Conservation (phyloP, 2,888 invertebrate genomes). For the Cepaea hortensis region DNA sequence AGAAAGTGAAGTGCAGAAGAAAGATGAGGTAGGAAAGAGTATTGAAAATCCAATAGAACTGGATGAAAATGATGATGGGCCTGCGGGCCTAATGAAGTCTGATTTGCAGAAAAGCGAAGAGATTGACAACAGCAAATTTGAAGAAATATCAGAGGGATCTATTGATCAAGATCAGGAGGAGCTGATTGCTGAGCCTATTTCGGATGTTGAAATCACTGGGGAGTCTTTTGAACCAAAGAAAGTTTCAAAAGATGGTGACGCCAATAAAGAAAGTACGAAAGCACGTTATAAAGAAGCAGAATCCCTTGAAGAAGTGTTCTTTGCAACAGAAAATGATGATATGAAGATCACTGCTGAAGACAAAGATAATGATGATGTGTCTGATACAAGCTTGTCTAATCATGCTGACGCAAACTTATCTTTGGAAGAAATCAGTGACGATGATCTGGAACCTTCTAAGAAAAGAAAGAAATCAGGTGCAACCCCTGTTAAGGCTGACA, state of each 20-base stretch:
- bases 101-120: neutral
- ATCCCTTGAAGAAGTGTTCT: constrained; percentile 45
- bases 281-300: constrained; percentile 38
- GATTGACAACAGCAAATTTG: constrained; percentile 39
- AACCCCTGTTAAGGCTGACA: constrained; percentile 13
- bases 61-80: neutral
- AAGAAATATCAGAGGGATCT: constrained; percentile 49
- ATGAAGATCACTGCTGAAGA: constrained; percentile 41
- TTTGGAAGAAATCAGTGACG: constrained; percentile 50
- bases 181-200: constrained; percentile 21
- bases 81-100: neutral
- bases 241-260: neutral
- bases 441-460: constrained; percentile 46
- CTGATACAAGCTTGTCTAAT: constrained; percentile 46
- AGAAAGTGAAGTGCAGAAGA: neutral
- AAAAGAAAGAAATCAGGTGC: constrained; percentile 18
- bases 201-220: constrained; percentile 39
- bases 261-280: neutral
- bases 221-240: neutral
- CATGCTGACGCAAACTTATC: constrained; percentile 41
- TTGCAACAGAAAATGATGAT: constrained; percentile 48
- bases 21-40: neutral
- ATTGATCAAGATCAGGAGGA: constrained; percentile 45
- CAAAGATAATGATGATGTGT: constrained; percentile 49
- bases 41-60: neutral